Evolutionary conservation across 2,888 invertebrate genomes (phyloP), one percentile per base, ranked within the genome.

Genomic region (Plusia festucae): DNA sequence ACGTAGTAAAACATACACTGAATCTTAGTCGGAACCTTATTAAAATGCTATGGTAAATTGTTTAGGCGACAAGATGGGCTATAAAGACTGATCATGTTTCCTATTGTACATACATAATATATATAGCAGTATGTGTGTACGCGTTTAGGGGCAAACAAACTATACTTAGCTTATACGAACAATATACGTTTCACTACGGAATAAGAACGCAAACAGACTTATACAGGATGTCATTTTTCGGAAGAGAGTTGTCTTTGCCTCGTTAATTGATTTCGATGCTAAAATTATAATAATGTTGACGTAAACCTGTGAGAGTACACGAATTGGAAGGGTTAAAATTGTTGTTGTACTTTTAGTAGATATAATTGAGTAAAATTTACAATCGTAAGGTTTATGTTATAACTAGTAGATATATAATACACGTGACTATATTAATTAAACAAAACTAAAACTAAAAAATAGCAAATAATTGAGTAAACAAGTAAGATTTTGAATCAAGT

Each of bases 81-180:
- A 60, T 55, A 63, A 70, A 73, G 67, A 58, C 56, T 63, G 79
- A 74, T 77, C 72, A 68, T 75, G 73, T 77, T 70, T 75, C 70
- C 53, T 49, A 46, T 66, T 65, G 27, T 34, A 53, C 61, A 73
- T 34, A 53, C 61, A 73, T 68, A 63, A 70, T 60, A 73, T 55
- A 68, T 67, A 68, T 75, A 73, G 74, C 72, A 60, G 71, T 73
- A 5, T 40, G 67, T 64, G 65, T 59, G 56, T 57, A 66, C 61
- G 71, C 73, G 73, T 67, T 61, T 67, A 70, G 79, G 81, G 79
- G 69, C 65, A 73, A 79, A 71, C 70, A 72, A 70, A 71, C 68
- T 76, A 67, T 78, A 76, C 73, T 79, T 76, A 78, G 58, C 60
- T 73, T 70, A 78, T 78, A 80, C 40, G 74, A 82, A 81, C 80